phyloP scores from a whole-genome alignment of 2,797 vertebrate genomes.

The Squalus acanthias region DNA sequence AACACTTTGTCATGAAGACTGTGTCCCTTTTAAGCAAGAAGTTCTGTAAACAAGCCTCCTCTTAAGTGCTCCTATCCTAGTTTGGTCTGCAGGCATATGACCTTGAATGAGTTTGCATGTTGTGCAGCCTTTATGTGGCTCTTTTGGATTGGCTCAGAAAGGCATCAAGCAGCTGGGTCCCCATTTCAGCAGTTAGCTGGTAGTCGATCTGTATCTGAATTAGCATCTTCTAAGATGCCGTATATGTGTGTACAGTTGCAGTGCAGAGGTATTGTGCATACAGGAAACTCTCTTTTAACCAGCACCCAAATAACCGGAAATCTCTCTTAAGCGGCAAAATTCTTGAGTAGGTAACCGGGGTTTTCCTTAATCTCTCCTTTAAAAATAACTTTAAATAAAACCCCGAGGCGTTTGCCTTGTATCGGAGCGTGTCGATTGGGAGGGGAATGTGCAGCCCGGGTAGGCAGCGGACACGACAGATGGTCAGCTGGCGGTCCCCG shows the following conservation, averaged over 20 bases:
- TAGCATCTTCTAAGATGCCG: not conserved
- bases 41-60: not conserved
- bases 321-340: too few relatives aligned
- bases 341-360: too few relatives aligned
- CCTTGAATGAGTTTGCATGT: not conserved
- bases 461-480: too few relatives aligned
- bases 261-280: not conserved
- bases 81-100: not conserved
- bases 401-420: too few relatives aligned
- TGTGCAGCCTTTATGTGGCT: not conserved
- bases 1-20: not conserved
- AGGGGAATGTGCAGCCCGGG: too few relatives aligned
- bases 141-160: not conserved
- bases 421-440: too few relatives aligned
- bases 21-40: not conserved
- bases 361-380: too few relatives aligned
- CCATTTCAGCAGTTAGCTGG: not conserved
- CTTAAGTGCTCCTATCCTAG: not conserved
- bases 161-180: conserved; percentile 1
- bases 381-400: too few relatives aligned
- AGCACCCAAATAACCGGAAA: too few relatives aligned
- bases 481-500: too few relatives aligned
- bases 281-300: too few relatives aligned
- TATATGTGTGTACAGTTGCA: not conserved
- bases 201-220: not conserved